These are phyloP conservation scores for Drosophila lacicola DNA, from an alignment of 2,888 invertebrate species.

Conservation along the genomic window DNA sequence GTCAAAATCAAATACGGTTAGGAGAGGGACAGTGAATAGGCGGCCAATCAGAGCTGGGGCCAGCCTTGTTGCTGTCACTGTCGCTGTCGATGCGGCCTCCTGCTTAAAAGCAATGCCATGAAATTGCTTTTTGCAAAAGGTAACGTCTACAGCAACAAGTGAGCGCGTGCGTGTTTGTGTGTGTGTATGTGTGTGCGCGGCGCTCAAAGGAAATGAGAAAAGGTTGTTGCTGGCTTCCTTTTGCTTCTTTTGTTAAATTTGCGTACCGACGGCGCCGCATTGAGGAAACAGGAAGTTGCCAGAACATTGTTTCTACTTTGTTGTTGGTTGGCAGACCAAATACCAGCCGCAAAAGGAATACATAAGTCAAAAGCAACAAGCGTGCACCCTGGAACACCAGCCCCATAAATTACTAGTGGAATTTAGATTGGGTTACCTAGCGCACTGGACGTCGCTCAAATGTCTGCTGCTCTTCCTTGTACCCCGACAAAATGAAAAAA, in stretches of 20 bases:
- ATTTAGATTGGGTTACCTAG: constrained; percentile 72
- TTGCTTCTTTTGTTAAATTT: constrained; percentile 63
- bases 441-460: constrained; percentile 45
- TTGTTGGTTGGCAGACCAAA: constrained; percentile 49
- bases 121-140: constrained; percentile 74
- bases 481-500: constrained; percentile 30
- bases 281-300: constrained; percentile 72
- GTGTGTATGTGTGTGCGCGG: constrained; percentile 7
- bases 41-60: constrained; percentile 53
- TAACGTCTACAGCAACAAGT: constrained; percentile 71
- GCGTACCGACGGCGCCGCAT: constrained; percentile 48
- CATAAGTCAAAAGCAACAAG: constrained; percentile 30
- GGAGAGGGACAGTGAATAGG: constrained; percentile 11
- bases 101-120: constrained; percentile 68
- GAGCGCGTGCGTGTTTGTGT: constrained; percentile 26
- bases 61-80: constrained; percentile 52
- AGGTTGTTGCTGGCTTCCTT: constrained; percentile 71
- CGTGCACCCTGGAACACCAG: constrained; percentile 10
- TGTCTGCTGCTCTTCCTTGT: constrained; percentile 17
- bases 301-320: constrained; percentile 63
- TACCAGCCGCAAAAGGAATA: constrained; percentile 36
- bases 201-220: constrained; percentile 74
- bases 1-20: constrained; percentile 59
- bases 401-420: constrained; percentile 69
- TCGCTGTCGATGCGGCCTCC: constrained; percentile 51